Percentiles rank a stretch among this genome's conserved stretches.
These are phyloP conservation scores for Phoxinus phoxinus DNA, from an alignment of 2,113 vertebrate species.

Conservation along the genomic window DNA sequence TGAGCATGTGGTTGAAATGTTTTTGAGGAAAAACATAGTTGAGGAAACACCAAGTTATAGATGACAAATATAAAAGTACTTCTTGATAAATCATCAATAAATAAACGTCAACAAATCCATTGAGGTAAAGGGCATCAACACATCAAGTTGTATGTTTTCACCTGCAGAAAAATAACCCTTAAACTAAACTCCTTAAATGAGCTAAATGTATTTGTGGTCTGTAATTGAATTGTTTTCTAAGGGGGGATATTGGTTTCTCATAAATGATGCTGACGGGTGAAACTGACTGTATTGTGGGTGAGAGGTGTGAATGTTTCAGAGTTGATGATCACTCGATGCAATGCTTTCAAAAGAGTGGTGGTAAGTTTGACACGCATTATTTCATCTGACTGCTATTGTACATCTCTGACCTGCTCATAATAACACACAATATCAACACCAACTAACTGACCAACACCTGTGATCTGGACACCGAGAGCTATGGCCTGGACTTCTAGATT, in stretches of 20 bases:
- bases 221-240: background rate
- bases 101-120: no score
- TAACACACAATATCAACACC: background rate
- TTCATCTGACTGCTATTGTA: background rate
- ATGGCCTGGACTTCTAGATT: constrained; percentile 13
- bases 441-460: background rate
- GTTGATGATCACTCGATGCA: background rate
- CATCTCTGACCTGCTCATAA: background rate
- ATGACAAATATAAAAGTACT: no score
- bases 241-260: background rate
- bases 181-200: background rate
- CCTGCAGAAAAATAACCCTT: background rate
- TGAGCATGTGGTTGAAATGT: background rate
- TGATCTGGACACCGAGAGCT: constrained; percentile 15
- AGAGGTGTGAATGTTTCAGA: constrained; percentile 39
- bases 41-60: background rate
- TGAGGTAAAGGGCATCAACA: no score
- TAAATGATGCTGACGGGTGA: constrained; percentile 44
- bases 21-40: background rate
- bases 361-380: constrained; percentile 34
- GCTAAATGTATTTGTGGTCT: background rate
- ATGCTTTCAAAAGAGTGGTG: background rate
- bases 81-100: no score
- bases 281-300: background rate
- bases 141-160: background rate